Conservation (phyloP, 2,888 invertebrate genomes). For the Drosophila flavopinicola region DNA sequence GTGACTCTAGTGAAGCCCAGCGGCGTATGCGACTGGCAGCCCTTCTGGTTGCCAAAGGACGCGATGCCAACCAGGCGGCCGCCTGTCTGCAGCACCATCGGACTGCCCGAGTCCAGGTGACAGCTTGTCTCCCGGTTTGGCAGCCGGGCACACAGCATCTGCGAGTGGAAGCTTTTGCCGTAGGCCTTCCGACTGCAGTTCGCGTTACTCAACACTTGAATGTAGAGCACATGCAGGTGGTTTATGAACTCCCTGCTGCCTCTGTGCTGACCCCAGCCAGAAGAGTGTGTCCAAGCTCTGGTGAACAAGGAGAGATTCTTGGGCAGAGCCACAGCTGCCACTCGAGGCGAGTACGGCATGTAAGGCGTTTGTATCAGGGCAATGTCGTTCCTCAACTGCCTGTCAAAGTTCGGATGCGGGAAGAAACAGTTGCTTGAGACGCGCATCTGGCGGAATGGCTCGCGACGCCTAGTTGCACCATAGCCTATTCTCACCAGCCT, state of each 20-base stretch:
- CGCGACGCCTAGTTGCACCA: conserved; percentile 2
- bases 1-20: conserved; percentile 29
- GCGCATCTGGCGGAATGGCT: not conserved
- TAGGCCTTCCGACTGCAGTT: conserved; percentile 9
- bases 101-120: conserved; percentile 46
- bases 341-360: conserved; percentile 3
- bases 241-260: not conserved
- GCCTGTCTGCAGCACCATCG: conserved; percentile 12
- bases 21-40: conserved; percentile 9
- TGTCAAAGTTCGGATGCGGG: conserved; percentile 9
- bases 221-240: conserved; percentile 14
- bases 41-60: conserved; percentile 32
- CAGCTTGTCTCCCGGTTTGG: conserved; percentile 34
- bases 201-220: not conserved
- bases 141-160: conserved; percentile 31
- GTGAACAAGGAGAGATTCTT: not conserved
- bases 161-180: conserved; percentile 1
- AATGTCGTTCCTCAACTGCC: conserved; percentile 24
- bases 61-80: conserved; percentile 26
- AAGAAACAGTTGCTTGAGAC: conserved; percentile 14
- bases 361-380: conserved; percentile 32
- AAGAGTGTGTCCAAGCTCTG: not conserved
- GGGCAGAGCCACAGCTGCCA: conserved; percentile 4
- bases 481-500: conserved; percentile 19
- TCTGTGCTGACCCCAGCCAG: conserved; percentile 40